These are phyloP conservation scores for Coluber constrictor DNA, from an alignment of 2,797 vertebrate species.

Conservation along the genomic window DNA sequence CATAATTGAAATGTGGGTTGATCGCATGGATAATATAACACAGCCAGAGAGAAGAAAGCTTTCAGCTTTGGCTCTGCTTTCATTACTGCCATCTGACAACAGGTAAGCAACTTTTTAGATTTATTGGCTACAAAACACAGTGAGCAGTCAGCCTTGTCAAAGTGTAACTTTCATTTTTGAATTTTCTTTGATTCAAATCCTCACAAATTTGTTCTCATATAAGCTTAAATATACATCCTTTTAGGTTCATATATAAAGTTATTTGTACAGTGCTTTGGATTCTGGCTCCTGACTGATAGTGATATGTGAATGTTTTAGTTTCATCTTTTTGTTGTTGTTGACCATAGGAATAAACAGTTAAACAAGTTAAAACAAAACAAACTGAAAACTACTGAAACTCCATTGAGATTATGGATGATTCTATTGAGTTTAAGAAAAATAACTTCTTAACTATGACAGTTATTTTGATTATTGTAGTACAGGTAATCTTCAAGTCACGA, in stretches of 20 bases:
- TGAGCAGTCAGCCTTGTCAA: neutral
- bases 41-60: conserved; percentile 97
- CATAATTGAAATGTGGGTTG: conserved; percentile 98
- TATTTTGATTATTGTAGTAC: neutral
- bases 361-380: neutral
- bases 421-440: neutral
- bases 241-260: neutral
- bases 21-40: conserved; percentile 98
- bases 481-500: neutral
- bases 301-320: neutral
- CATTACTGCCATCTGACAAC: conserved; percentile 90
- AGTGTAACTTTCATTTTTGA: neutral
- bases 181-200: neutral
- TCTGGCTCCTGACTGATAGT: neutral
- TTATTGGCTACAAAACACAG: neutral
- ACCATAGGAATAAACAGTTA: neutral
- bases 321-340: neutral
- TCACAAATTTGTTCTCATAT: neutral
- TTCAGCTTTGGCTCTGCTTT: conserved; percentile 91
- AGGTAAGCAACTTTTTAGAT: conserved; percentile 70
- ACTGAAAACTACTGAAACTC: neutral
- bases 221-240: neutral
- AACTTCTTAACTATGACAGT: neutral
- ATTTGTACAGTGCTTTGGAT: neutral
- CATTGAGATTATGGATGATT: neutral